Base-by-base conservation (phyloP, 2,888 invertebrate species). In the Polylopha cassiicola region DNA sequence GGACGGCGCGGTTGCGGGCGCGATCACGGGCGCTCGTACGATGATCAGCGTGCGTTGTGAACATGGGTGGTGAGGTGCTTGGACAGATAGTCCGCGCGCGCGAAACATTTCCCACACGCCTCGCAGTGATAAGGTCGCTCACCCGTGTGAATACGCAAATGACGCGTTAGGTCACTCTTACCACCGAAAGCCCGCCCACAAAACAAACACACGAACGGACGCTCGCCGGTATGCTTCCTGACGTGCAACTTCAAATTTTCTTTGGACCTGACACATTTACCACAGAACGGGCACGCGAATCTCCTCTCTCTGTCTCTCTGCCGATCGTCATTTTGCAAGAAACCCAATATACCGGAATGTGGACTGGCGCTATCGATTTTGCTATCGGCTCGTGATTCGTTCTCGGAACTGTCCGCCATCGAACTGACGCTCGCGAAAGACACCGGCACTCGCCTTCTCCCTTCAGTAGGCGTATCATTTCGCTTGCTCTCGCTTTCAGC, bases 31-130 rank as follows among this genome's bases (percentile, higher is more conserved):
- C 14, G 11, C 8, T n/a, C n/a, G n/a, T n/a, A 52, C 53, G 44
- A 33, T 43, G 55, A 53, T 79, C 73, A 91, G 64, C 91, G 90
- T 46, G 89, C 87, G 66, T 89, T 89, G 79, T 95, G 95, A 58
- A 95, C 94, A 84, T 95, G 95, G 17, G 95, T 95, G 48, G 95
- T 95, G 55, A 95, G 89, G 78, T 95, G 95, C 77, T 95, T 95
- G 61, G 95, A 95, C 41, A 95, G 89, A 66, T 95, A 95, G 73
- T 95, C 95, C 37, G 95, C 95, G 33, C 95, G 88, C 14, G 95
- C 95, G 77, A 95, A 95, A 73, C 95, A 95, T 77, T 95, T 95
- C 51, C 95, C 95, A 76, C 95, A 95, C 73, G 95, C 94, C 75
- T 95, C 95, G 82, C 95, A 95, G 72, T 95, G 95, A 76, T 95